phyloP scores from a whole-genome alignment of 1,140 invertebrate species.

The Caenorhabditis latens region DNA sequence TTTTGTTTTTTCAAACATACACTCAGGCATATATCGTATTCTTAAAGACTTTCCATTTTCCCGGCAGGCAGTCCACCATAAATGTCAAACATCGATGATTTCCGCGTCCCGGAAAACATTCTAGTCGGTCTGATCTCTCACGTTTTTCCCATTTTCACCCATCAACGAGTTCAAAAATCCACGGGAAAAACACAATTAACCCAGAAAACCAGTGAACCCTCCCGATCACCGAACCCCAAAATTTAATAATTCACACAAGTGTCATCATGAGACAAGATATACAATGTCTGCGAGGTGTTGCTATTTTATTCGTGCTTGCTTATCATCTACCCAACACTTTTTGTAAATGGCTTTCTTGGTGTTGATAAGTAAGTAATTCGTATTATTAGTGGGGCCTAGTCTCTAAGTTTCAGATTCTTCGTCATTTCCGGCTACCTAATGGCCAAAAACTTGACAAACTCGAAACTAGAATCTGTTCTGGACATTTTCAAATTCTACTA shows the following conservation, averaged over 20 bases:
- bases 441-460: slow-evolving; percentile 14
- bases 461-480: not conserved
- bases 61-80: no score
- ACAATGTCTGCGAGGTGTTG: slow-evolving; percentile 48
- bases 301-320: slow-evolving; percentile 44
- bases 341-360: slow-evolving; percentile 48
- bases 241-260: not conserved
- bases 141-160: no score
- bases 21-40: no score
- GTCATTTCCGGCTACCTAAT: slow-evolving; percentile 59
- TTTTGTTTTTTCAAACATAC: not conserved
- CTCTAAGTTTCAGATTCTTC: slow-evolving; percentile 51
- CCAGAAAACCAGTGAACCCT: slow-evolving; percentile 30
- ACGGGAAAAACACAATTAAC: slow-evolving; percentile 13
- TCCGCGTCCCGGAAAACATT: no score
- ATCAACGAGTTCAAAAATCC: not conserved
- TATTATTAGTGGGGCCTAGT: not conserved
- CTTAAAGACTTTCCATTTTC: no score
- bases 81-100: no score
- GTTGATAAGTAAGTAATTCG: slow-evolving; percentile 54
- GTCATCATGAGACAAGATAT: slow-evolving; percentile 27
- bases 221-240: not conserved
- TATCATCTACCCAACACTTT: slow-evolving; percentile 41
- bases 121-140: no score
- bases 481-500: slow-evolving; percentile 5